Conservation (phyloP, 1,140 invertebrate genomes). For the Papilio aristodemus region DNA sequence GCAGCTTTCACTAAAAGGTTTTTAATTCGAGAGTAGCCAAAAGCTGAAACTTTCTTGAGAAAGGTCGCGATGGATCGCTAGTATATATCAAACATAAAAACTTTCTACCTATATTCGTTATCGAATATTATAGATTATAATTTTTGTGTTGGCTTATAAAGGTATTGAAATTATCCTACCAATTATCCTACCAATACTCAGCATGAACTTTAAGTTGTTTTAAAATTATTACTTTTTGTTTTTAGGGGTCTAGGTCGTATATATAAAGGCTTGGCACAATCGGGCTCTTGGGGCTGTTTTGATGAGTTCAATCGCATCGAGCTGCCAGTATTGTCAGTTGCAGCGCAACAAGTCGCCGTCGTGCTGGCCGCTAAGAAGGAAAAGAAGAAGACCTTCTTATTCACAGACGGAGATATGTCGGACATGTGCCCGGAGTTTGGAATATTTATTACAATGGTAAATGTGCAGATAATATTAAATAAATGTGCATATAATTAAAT, state of each 20-base stretch:
- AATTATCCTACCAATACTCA: too few relatives aligned
- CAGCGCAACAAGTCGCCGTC: slow-evolving; percentile 97
- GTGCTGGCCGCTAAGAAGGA: slow-evolving; percentile 95
- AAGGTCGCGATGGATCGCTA: too few relatives aligned
- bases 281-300: slow-evolving; percentile 98
- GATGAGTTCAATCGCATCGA: slow-evolving; percentile 99
- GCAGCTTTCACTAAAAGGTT: too few relatives aligned
- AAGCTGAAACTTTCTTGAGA: too few relatives aligned
- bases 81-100: too few relatives aligned
- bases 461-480: slow-evolving; percentile 61
- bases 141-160: too few relatives aligned
- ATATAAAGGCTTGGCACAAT: slow-evolving; percentile 95
- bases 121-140: too few relatives aligned
- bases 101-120: too few relatives aligned
- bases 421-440: slow-evolving; percentile 97
- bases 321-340: slow-evolving; percentile 95
- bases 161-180: too few relatives aligned
- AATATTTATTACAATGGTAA: slow-evolving; percentile 98
- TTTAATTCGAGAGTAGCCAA: too few relatives aligned
- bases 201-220: too few relatives aligned
- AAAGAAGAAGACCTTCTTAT: slow-evolving; percentile 93
- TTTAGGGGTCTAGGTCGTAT: slow-evolving; percentile 91
- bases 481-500: slow-evolving; percentile 41
- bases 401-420: slow-evolving; percentile 96
- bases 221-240: slow-evolving; percentile 29